Evolutionary conservation across 2,113 vertebrate species (phyloP).

Genomic region (Tauraco erythrolophus): DNA sequence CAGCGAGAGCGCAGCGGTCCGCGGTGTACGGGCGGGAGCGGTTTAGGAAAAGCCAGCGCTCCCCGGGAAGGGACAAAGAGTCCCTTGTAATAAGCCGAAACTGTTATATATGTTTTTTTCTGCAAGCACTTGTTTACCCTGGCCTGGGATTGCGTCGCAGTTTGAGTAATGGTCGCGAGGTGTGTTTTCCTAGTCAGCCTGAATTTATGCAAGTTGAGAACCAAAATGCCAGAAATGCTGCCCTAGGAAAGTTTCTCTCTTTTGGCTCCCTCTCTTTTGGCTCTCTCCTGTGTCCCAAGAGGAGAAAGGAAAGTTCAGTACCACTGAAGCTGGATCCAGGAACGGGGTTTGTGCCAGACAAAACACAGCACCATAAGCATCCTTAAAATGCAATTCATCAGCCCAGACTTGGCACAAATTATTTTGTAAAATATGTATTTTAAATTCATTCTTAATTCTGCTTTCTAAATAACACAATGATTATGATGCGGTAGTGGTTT

Average conservation of each 20-base stretch:
- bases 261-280: not conserved
- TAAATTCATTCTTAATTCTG: not conserved
- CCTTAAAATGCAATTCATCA: not conserved
- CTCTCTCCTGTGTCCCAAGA: not conserved
- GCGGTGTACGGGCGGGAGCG: not conserved
- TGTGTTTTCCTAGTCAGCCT: not conserved
- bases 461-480: not conserved
- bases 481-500: not conserved
- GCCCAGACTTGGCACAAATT: not conserved
- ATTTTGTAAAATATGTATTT: not conserved
- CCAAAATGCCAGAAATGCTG: not conserved
- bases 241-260: not conserved
- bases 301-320: not conserved
- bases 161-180: not conserved
- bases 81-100: not conserved
- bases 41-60: not conserved
- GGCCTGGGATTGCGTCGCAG: not conserved
- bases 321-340: not conserved
- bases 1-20: not conserved
- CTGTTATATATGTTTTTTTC: not conserved
- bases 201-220: not conserved
- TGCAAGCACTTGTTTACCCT: slow-evolving; percentile 26
- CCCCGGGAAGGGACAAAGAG: not conserved
- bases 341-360: not conserved
- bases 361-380: not conserved